A percentile compares a stretch with the other conserved stretches of the same genome.
Evolutionary conservation across 2,113 vertebrate species (phyloP).

Genomic region (Oncorhynchus clarkii): DNA sequence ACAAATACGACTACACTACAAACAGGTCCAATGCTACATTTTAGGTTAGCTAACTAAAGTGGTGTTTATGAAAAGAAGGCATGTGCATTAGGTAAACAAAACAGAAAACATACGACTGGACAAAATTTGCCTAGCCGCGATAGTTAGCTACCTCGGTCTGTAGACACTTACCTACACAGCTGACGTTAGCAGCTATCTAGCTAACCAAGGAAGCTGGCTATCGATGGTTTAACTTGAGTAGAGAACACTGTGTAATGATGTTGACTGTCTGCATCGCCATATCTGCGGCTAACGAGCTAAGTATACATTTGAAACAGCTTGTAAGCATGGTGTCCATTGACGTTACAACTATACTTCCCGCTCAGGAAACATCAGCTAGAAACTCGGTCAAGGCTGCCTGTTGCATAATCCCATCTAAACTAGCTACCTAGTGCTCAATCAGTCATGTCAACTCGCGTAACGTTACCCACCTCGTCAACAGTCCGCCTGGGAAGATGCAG

Average conservation of each 20-base stretch:
- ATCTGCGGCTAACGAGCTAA: no score
- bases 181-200: no score
- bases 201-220: no score
- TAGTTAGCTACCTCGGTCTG: background rate
- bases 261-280: no score
- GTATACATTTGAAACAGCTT: background rate
- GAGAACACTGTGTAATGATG: no score
- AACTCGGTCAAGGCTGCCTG: background rate
- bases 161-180: no score
- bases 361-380: background rate
- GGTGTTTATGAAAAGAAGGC: background rate
- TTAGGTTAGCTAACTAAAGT: background rate
- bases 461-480: conserved; percentile 88
- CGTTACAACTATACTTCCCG: background rate
- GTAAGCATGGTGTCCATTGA: background rate
- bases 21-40: background rate
- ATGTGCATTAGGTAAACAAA: background rate
- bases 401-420: background rate
- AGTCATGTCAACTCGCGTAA: no score
- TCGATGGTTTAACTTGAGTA: no score
- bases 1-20: no score
- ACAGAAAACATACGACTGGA: no score
- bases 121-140: background rate
- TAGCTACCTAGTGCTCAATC: no score
- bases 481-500: conserved; percentile 95